Evolutionary conservation across 2,113 vertebrate genomes (phyloP).

Genomic region (Columba janthina): DNA sequence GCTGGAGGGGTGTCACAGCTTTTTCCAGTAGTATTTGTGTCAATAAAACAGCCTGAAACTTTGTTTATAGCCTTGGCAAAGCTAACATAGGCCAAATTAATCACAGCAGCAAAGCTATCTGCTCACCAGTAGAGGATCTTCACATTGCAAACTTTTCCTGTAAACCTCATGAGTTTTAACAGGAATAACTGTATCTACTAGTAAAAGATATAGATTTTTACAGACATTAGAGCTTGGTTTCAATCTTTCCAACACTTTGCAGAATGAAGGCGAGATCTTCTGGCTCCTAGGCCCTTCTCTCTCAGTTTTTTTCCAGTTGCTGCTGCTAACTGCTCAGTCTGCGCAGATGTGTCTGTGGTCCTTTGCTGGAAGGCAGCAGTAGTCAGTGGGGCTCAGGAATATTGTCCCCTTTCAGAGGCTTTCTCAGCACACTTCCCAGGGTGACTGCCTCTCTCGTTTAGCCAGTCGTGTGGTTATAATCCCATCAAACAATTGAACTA

Average conservation of each 20-base stretch:
- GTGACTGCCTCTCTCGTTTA: not conserved
- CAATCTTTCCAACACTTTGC: not conserved
- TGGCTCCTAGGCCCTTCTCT: not conserved
- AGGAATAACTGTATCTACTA: not conserved
- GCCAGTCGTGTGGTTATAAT: not conserved
- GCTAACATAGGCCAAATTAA: not conserved
- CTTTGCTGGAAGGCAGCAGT: not conserved
- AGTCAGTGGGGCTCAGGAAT: not conserved
- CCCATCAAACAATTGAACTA: not conserved
- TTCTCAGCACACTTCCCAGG: not conserved
- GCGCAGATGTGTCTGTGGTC: not conserved
- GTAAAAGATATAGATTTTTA: not conserved
- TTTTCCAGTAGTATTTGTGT: not conserved
- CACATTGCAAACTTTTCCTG: not conserved
- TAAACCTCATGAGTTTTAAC: not conserved
- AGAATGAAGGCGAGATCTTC: not conserved
- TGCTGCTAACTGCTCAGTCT: not conserved
- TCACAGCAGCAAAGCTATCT: not conserved
- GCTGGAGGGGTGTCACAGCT: not conserved
- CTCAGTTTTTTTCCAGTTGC: not conserved
- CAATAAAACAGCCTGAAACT: not conserved
- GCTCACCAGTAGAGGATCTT: not conserved
- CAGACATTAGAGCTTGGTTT: not conserved
- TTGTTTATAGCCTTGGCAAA: not conserved
- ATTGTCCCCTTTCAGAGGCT: not conserved